Base-by-base conservation (phyloP, 2,797 vertebrate species). In the Nothura maculosa region DNA sequence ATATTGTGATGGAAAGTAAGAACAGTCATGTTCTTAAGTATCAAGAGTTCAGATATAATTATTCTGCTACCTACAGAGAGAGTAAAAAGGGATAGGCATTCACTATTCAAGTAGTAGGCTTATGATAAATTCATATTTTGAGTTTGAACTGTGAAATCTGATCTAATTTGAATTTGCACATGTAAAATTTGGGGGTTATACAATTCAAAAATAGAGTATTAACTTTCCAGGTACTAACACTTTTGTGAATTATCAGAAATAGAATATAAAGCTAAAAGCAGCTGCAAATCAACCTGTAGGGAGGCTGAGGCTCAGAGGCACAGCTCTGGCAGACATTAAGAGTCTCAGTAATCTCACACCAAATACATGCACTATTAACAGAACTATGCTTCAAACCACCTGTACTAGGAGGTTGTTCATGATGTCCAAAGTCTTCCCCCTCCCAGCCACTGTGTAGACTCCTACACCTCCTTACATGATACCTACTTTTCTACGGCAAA, bases 401-500 rank as follows among this genome's bases (percentile, higher is more conserved):
- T 47, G 21, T 63, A 24, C 24, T 3, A 43, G 2, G 11, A 48
- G 24, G 47, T 27, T 17, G 14, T n/a, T 45, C 48, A 60, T n/a
- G 24, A 28, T 25, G 14, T 1, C 58, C 32, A 73, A 55, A 27
- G 16, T 12, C 20, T 28, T 61, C 18, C 24, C 6, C 27, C 42
- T 34, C 58, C 34, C n/a, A 43, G 60, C 3, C 8, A 28, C 12
- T 3, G 4, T 24, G 40, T 18, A 60, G 25, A 47, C 58, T 6
- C 8, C 21, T 45, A 40, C 18, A 6, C 57, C 25, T 72, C 27
- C 52, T 25, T 28, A 2, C 27, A 61, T 5, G 12, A 68, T 8
- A 97, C 98, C 5, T 96, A 99, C 99, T 81, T 98, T 11, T 98
- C 96, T 48, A 88, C 43, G 12, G 96, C 94, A 24, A 96, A 97